Evolutionary conservation across 2,888 invertebrate species (phyloP).

Genomic region (Cyclophora albipunctata): DNA sequence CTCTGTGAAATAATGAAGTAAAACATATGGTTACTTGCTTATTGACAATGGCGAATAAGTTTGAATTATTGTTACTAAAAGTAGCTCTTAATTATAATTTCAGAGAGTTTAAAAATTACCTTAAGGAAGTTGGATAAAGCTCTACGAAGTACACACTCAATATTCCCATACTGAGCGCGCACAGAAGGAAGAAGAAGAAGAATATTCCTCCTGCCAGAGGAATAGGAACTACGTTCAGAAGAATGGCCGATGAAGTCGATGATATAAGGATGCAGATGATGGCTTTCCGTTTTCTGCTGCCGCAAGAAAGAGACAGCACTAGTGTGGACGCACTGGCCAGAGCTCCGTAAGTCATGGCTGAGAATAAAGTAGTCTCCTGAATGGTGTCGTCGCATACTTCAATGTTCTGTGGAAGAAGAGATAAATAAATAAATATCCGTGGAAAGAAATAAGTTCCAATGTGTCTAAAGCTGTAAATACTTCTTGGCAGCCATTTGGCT

Average conservation of each 20-base stretch:
- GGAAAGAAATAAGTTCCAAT: too few species aligned
- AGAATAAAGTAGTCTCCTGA: constrained; percentile 58
- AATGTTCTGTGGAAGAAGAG: constrained; percentile 25
- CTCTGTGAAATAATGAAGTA: constrained; percentile 44
- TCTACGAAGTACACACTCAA: constrained; percentile 68
- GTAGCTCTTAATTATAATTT: too few species aligned
- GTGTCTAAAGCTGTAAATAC: too few species aligned
- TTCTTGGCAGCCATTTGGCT: too few species aligned
- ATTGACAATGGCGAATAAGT: too few species aligned
- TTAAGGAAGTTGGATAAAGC: constrained; percentile 62
- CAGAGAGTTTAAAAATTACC: constrained; percentile 29
- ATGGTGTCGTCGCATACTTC: constrained; percentile 59
- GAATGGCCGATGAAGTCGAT: constrained; percentile 44
- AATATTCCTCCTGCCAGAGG: constrained; percentile 62
- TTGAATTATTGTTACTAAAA: too few species aligned
- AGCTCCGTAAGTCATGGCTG: constrained; percentile 63
- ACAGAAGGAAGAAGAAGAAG: constrained; percentile 62
- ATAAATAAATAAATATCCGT: too few species aligned
- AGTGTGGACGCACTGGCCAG: constrained; percentile 55
- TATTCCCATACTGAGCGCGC: constrained; percentile 63
- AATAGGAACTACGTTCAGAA: constrained; percentile 48
- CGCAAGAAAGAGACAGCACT: constrained; percentile 58
- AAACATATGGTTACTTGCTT: neutral
- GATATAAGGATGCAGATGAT: constrained; percentile 51
- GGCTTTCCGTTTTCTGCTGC: constrained; percentile 52